phyloP scores from a whole-genome alignment of 2,113 vertebrate genomes.

The Eolophus roseicapilla region DNA sequence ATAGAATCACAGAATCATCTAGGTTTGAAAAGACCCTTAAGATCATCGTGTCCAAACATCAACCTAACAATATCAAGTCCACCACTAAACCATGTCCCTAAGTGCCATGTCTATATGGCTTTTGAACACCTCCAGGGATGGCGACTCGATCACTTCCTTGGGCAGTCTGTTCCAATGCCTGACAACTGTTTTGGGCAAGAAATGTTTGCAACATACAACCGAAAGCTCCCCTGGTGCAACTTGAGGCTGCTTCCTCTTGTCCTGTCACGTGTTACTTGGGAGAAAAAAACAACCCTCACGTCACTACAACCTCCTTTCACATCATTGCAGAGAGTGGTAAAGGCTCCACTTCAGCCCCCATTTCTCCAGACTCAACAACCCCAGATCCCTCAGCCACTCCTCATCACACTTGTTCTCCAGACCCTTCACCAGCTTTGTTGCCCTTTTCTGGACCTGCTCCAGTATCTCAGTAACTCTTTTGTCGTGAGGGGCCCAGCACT shows the following conservation, averaged over 20 bases:
- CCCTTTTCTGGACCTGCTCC: rapidly evolving
- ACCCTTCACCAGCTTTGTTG: rapidly evolving
- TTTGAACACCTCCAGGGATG: background rate
- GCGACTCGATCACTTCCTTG: background rate
- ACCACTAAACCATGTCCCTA: background rate
- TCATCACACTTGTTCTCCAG: background rate
- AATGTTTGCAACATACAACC: background rate
- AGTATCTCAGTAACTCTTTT: background rate
- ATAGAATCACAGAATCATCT: background rate
- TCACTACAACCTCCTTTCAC: rapidly evolving
- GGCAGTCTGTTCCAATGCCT: background rate
- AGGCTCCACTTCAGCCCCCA: background rate
- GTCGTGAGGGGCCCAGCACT: background rate
- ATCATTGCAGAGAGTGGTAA: background rate
- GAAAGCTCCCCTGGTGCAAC: background rate
- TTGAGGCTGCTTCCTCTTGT: background rate
- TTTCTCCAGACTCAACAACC: background rate
- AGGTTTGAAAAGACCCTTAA: background rate
- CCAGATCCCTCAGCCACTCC: background rate
- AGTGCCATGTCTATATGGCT: rapidly evolving
- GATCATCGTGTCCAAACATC: background rate
- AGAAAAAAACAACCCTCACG: background rate
- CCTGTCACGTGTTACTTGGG: background rate
- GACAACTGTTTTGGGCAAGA: rapidly evolving
- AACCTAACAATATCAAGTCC: background rate